Evolutionary conservation across 2,797 vertebrate species (phyloP).

Genomic region (Oryzias sinensis): DNA sequence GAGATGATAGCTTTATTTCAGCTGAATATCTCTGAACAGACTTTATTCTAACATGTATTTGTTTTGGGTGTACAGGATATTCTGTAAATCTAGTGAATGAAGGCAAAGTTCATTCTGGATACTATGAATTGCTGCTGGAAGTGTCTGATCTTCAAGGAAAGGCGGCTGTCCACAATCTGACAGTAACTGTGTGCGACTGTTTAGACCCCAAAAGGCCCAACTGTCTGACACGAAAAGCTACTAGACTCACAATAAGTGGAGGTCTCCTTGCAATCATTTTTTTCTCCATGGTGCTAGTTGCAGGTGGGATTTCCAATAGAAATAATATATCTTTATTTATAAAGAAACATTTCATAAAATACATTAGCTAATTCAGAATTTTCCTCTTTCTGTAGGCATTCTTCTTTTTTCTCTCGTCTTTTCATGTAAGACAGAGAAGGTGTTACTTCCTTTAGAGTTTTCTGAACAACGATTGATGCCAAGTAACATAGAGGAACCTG

Average conservation of each 20-base stretch:
- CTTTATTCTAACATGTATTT: not conserved
- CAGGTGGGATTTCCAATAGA: constrained; percentile 51
- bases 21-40: not conserved
- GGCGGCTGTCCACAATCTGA: constrained; percentile 48
- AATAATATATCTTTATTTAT: too few species aligned
- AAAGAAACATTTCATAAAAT: too few species aligned
- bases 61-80: constrained; percentile 44
- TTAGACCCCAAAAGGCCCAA: not conserved
- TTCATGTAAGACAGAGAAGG: constrained; percentile 28
- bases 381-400: constrained; percentile 29
- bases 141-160: constrained; percentile 67
- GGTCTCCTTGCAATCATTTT: constrained; percentile 33
- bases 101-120: constrained; percentile 38
- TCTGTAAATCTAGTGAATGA: constrained; percentile 61
- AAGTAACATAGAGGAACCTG: constrained; percentile 57
- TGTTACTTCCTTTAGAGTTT: not conserved
- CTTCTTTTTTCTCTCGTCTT: constrained; percentile 45
- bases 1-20: not conserved
- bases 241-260: not conserved
- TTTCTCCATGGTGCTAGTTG: constrained; percentile 40
- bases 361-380: not conserved
- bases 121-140: constrained; percentile 51
- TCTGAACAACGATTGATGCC: constrained; percentile 35
- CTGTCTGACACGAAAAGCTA: constrained; percentile 28
- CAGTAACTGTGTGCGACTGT: constrained; percentile 74